Evolutionary conservation across 1,140 invertebrate genomes (phyloP).

Genomic region (Coboldia fuscipes): DNA sequence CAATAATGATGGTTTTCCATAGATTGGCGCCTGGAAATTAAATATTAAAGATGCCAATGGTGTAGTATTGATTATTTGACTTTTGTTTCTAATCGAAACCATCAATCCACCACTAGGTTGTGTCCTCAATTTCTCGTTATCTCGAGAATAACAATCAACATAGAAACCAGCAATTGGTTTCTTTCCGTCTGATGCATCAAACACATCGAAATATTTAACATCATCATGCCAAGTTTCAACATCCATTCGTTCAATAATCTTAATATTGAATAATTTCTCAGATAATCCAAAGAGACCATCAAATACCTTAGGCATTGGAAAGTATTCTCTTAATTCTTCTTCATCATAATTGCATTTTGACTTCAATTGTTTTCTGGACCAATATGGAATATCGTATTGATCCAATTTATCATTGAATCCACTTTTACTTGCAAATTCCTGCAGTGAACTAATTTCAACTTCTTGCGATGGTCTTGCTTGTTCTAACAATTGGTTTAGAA

Average conservation of each 20-base stretch:
- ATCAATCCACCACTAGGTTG: conserved; percentile 39
- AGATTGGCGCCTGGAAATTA: conserved; percentile 44
- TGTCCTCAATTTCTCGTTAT: conserved; percentile 32
- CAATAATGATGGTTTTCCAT: conserved; percentile 43
- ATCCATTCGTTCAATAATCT: conserved; percentile 43
- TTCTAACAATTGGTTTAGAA: conserved; percentile 44
- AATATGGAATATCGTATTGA: conserved; percentile 74
- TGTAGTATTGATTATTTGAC: conserved; percentile 30
- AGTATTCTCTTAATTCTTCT: conserved; percentile 53
- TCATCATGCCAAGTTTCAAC: conserved; percentile 62
- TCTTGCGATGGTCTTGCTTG: conserved; percentile 48
- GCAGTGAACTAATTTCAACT: conserved; percentile 47
- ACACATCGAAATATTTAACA: conserved; percentile 64
- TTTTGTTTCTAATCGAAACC: conserved; percentile 41
- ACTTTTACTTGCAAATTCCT: conserved; percentile 48
- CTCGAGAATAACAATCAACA: conserved; percentile 55
- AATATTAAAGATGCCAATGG: conserved; percentile 65
- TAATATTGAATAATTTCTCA: conserved; percentile 60
- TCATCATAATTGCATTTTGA: conserved; percentile 44
- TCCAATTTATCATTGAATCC: conserved; percentile 48
- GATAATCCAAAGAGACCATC: conserved; percentile 50
- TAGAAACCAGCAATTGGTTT: conserved; percentile 58
- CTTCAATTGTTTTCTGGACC: conserved; percentile 47
- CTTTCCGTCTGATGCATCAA: conserved; percentile 34
- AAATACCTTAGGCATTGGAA: conserved; percentile 59